Evolutionary conservation across 2,797 vertebrate genomes (phyloP), one percentile per base, ranked within the genome.

Genomic region (Crossoptilon crossoptilon): DNA sequence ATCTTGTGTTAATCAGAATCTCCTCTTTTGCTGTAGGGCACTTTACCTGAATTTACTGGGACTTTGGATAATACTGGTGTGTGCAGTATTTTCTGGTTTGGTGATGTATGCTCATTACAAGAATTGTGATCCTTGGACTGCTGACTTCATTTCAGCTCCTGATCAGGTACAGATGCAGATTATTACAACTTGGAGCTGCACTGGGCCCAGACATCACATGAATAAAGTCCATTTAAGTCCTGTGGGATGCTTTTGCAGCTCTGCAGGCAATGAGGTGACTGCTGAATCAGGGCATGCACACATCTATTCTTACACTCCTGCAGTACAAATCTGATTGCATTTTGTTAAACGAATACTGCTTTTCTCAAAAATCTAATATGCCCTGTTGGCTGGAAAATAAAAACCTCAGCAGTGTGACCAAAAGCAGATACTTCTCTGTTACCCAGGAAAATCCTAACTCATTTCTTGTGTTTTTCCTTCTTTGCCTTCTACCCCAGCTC

Each of bases 71-170:
- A 98, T 98, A 59, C 76, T 98, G 60, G 46, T 89, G 6, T 98
- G 98, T 84, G 97, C 98, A 22, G 97, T 98, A 35, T 96, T 98
- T 89, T 98, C 97, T 75, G 98, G 98, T 35, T 97, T 98, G 96
- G 97, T 98, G 87, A 98, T 99, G 98, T 98, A 98, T 16, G 64
- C 98, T 2, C 93, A 98, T 88, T 98, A 97, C 89, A 95, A 83
- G 70, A 88, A 87, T 8, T 98, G 98, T 88, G 98, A 98, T 82
- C 98, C 98, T 60, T 99, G 98, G 98, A 98, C 98, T 44, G 97
- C 98, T 15, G 92, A 93, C 39, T 96, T 96, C 66, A 97, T 99
- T 89, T 97, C 97, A 55, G 98, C 98, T 44, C 98, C 98, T 43
- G 98, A 99, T 84, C 98, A 99, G 98, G 98, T 98, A 97, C 17